Base-by-base conservation (phyloP, 2,113 vertebrate genomes). In the Apistogramma diplotaenia region DNA sequence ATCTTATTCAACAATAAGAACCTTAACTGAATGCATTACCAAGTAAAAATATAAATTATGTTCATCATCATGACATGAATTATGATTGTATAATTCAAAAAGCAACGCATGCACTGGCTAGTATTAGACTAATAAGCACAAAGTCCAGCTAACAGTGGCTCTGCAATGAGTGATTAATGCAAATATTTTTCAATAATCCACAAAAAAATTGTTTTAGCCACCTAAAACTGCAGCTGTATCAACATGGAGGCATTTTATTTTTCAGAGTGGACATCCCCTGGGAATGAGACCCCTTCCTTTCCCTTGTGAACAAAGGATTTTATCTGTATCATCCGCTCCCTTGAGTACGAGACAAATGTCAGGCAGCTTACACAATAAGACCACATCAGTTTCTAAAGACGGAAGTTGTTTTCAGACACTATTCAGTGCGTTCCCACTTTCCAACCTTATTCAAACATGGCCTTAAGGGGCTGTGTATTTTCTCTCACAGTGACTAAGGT, bases 321-420 rank as follows among this genome's bases (percentile, higher is more conserved):
- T 78, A 85, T 84, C 81, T 37, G 53, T 16, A 40, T 71, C 54
- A 83, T 87, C 81, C 53, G 35, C 31, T 85, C 75, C 74, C 79
- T 31, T 18, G 75, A 74, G 86, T 57, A 40, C 49, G 35, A 53
- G n/a, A 84, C 72, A 86, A 86, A 91, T 84, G 81, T 84, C 88
- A 79, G 25, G 27, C 82, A 57, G 40, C 54, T 60, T 18, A 77
- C 35, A 71, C 5, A 57, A 76, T 61, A 74, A 46, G 58, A 46
- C 71, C 37, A 6, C 58, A 61, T 31, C 23, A 61, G 55, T 31
- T 51, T 60, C 54, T 56, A 29, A 55, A 59, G 51, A 43, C 58
- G 6, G 3, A 21, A 75, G 53, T 35, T 3, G 9, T 21, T 59
- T 54, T 65, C 6, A 46, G 21, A 23, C 4, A 51, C 33, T 19